Base-by-base conservation (phyloP, 2,888 invertebrate genomes). In the Dryococelus australis region DNA sequence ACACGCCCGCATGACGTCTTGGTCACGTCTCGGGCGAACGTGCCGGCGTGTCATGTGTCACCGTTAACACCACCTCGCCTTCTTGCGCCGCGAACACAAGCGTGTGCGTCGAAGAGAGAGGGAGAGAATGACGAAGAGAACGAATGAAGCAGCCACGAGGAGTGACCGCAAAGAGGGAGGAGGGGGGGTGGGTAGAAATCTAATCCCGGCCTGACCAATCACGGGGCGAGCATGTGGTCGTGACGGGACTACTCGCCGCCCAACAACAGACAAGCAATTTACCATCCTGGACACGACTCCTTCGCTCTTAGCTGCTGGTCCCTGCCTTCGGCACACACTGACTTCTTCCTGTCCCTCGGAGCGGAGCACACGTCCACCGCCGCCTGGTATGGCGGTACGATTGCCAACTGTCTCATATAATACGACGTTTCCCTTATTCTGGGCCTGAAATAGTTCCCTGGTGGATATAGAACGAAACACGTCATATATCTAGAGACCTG, bases 251-350 rank as follows among this genome's bases (percentile, higher is more conserved):
- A 35, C 83, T 43, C 28, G 26, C 83, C 28, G 83, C 28, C 83
- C 28, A 35, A 35, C 86, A 86, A 87, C 87, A 87, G 86, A 83
- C 87, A 87, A 86, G 81, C 87, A 87, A 87, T 87, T 84, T 87
- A 86, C 84, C 51, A 86, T 24, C 83, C 86, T 43, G 84, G 86
- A 84, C 86, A 65, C 86, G 86, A 43, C 86, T 87, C 87, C 43
- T 79, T 78, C 78, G 87, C 79, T 83, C 87, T 87, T 85, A 79
- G 78, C 47, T 47, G 47, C 35, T 35, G 35, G 35, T 35, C 35
- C 35, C 35, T 35, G 35, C 35, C 35, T 35, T 4, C 35, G 35
- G 35, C 35, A 35, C 35, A 35, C 35, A 35, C 2, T 1, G 35
- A 35, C 2, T 1, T 1, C 35, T 35, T 35, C 35, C 35, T 35